A percentile compares a stretch with the other conserved stretches of the same genome.
Conservation (phyloP, 2,113 vertebrate genomes). For the Serinus canaria region DNA sequence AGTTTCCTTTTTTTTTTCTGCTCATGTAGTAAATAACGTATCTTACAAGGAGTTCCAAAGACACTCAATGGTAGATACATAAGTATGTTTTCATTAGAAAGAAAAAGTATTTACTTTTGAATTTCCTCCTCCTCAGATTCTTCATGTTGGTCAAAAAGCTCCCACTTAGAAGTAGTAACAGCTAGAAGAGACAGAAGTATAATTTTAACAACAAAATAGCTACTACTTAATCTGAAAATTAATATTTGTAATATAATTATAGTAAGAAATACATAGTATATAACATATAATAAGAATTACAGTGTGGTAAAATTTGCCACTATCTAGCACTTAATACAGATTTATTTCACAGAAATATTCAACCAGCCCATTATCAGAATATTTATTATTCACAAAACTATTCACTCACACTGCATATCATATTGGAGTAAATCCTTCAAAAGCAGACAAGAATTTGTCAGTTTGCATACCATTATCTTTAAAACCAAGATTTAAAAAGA, state of each 20-base stretch:
- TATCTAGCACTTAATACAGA: background rate
- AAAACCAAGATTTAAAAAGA: background rate
- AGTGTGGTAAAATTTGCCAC: background rate
- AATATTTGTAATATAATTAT: background rate
- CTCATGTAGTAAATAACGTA: background rate
- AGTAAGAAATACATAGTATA: background rate
- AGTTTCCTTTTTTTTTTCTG: background rate
- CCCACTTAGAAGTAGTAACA: conserved; percentile 98
- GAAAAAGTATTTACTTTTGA: conserved; percentile 79
- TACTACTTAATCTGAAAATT: background rate
- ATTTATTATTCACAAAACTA: background rate
- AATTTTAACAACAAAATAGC: background rate
- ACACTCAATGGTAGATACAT: background rate
- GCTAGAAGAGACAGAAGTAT: conserved; percentile 70
- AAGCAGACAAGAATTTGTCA: background rate
- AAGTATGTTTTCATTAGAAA: background rate
- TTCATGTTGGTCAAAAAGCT: conserved; percentile 92
- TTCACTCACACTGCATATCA: background rate
- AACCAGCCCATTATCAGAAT: background rate
- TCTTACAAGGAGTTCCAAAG: background rate
- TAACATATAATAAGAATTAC: background rate
- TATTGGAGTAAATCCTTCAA: background rate
- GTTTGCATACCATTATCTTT: background rate
- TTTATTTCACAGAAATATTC: background rate
- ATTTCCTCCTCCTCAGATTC: conserved; percentile 86